Evolutionary conservation across 2,888 invertebrate genomes (phyloP), one percentile per base, ranked within the genome.

Genomic region (Steinernema carpocapsae): DNA sequence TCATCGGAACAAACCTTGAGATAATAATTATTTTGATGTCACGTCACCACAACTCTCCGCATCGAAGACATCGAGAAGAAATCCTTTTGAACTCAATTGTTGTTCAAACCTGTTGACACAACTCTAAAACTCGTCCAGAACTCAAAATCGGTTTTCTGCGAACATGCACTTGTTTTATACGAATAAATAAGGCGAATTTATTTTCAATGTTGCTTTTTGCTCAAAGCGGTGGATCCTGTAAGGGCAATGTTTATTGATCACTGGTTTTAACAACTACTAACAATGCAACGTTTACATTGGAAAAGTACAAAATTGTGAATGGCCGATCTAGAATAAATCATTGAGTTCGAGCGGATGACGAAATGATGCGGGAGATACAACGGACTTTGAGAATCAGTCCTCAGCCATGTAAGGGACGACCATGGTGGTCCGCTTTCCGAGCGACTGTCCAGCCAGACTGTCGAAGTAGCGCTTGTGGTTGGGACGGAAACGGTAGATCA

Each of bases 391-490:
- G 32, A 32, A 7, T 64, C 37, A 64, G 32, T 64, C 37, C 19
- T 71, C 51, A 42, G 42, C 14, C 29, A 48, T 1, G 71, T 71
- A 71, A 14, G 51, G 46, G 17, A 71, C 24, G 14, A 71, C 26
- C 48, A 48, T 71, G 10, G 71, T 48, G 17, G 76, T 76, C 7
- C 83, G 77, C 72, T 83, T 83, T 43, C 83, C 83, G 73, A 83
- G 77, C 19, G 82, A 80, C 76, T 84, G 83, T 0, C 84, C 84
- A 7, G 84, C 83, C 32, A 84, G 76, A 43, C 80, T 80, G 76
- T 84, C 84, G 72, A 85, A 84, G 70, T 84, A 84, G 72, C 84
- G 77, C 48, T 70, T 59, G 22, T 52, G 75, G n/a, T 45, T 37
- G 22, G 73, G 26, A 17, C 37, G 48, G n/a, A 75, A 42, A 0